Evolutionary conservation across 2,113 vertebrate genomes (phyloP), one percentile per base, ranked within the genome.

Genomic region (Ceyx margarethae): DNA sequence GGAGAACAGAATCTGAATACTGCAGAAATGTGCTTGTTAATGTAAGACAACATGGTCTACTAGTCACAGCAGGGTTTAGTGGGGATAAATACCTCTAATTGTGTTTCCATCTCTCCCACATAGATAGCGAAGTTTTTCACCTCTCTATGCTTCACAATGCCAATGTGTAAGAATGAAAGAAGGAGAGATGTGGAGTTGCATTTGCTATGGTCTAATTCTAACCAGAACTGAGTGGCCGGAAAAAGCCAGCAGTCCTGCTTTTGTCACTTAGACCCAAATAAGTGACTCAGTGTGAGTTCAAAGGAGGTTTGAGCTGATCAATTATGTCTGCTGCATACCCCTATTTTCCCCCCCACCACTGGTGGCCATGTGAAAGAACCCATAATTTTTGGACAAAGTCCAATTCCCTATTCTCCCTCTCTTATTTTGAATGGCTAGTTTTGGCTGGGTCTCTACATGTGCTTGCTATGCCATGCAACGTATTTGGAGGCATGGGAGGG

Each of bases 11-110:
- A 50, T 53, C 53, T 67, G 37, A 51, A 51, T 22, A 23, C 72
- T 83, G 93, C 78, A 92, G 76, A 83, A 96, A 80, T 90, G 67
- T 87, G 68, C 35, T 60, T 83, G 72, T 75, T 91, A 77, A 87
- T 71, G 29, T 91, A 61, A 80, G 87, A 77, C 68, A 89, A 65
- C 72, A 89, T 56, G 85, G 90, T 95, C 76, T 95, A 23, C 90
- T 83, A 60, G 79, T 80, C 79, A 92, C 81, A 92, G 85, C 72
- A 80, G 51, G 31, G 33, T 72, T 87, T 74, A 69, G 67, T 46
- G 75, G 43, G 71, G 90, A 91, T 87, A 92, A 85, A 91, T 94
- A 65, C 56, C 56, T 83, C 64, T 90, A 20, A 82, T 89, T 58
- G 56, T 90, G 79, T 90, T 95, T 85, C 60, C 46, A 74, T 58